Percentiles rank a stretch among this genome's conserved stretches.
These are phyloP conservation scores for Heterocephalus glaber DNA, from an alignment of 2,113 vertebrate species.

Conservation along the genomic window DNA sequence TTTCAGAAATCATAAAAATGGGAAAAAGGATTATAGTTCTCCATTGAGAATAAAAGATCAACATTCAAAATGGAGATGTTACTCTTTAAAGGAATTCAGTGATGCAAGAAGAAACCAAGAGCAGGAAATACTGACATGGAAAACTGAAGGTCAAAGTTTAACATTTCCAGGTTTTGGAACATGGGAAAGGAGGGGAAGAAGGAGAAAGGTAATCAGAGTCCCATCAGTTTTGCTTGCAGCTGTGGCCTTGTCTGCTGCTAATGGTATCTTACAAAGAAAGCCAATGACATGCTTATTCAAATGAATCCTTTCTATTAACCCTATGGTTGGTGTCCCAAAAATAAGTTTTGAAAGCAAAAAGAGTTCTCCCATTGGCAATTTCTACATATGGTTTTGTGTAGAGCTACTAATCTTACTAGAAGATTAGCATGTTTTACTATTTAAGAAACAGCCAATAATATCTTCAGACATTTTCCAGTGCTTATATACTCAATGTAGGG, in stretches of 20 bases:
- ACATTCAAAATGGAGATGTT: not conserved
- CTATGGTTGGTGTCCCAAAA: not conserved
- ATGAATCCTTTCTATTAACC: not conserved
- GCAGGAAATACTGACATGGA: not conserved
- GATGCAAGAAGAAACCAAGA: not conserved
- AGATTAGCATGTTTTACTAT: not conserved
- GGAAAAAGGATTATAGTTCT: not conserved
- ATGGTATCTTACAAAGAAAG: not conserved
- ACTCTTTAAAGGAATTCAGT: not conserved
- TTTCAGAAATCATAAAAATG: not conserved
- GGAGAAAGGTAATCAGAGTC: rapidly evolving
- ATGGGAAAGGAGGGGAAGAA: not conserved
- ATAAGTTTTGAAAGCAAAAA: conserved; percentile 1
- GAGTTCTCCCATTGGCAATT: not conserved
- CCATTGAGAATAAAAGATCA: not conserved
- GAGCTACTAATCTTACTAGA: not conserved
- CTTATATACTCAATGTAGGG: not conserved
- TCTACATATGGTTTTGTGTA: not conserved
- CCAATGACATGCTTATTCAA: not conserved
- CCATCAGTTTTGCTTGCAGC: not conserved
- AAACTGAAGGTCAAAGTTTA: not conserved
- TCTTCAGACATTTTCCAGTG: not conserved
- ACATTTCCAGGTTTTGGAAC: not conserved
- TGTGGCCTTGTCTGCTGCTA: not conserved
- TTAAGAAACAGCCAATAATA: not conserved